Evolutionary conservation across 2,888 invertebrate species (phyloP).

Genomic region (Drymonia ruficornis): DNA sequence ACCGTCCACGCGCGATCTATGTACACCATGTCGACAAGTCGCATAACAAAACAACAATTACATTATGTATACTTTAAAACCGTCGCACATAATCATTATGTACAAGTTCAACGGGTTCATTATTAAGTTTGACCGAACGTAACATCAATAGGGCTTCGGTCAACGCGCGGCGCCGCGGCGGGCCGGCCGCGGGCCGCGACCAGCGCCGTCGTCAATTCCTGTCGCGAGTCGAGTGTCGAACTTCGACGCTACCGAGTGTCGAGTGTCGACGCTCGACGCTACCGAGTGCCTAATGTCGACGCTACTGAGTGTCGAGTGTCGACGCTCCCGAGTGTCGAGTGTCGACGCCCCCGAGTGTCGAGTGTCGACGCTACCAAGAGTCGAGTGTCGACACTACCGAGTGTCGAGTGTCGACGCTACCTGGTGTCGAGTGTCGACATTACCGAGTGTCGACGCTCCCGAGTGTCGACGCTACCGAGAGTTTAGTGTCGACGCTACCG

Average conservation of each 20-base stretch:
- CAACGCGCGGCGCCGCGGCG: slow-evolving; percentile 61
- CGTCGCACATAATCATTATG: slow-evolving; percentile 70
- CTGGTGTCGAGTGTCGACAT: not conserved
- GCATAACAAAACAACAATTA: slow-evolving; percentile 77
- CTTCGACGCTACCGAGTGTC: slow-evolving; percentile 8
- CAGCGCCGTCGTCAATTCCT: slow-evolving; percentile 67
- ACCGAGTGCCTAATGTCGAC: no score
- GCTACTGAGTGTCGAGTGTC: not conserved
- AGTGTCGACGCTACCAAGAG: not conserved
- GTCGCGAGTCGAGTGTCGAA: slow-evolving; percentile 15
- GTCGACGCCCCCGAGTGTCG: no score
- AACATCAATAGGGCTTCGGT: slow-evolving; percentile 65
- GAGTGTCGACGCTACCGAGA: not conserved
- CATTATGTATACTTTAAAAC: slow-evolving; percentile 72
- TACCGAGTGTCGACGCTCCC: not conserved
- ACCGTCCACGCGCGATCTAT: slow-evolving; percentile 69
- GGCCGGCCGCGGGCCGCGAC: slow-evolving; percentile 37
- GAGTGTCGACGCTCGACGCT: slow-evolving; percentile 22
- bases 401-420: not conserved
- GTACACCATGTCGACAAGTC: slow-evolving; percentile 73
- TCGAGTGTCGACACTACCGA: not conserved
- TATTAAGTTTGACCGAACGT: slow-evolving; percentile 58
- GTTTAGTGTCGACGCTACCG: no score
- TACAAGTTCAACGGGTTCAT: slow-evolving; percentile 73
- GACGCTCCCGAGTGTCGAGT: no score